Percentiles rank a stretch among this genome's conserved stretches.
These are phyloP conservation scores for Trachemys scripta DNA, from an alignment of 2,113 vertebrate species.

Conservation along the genomic window DNA sequence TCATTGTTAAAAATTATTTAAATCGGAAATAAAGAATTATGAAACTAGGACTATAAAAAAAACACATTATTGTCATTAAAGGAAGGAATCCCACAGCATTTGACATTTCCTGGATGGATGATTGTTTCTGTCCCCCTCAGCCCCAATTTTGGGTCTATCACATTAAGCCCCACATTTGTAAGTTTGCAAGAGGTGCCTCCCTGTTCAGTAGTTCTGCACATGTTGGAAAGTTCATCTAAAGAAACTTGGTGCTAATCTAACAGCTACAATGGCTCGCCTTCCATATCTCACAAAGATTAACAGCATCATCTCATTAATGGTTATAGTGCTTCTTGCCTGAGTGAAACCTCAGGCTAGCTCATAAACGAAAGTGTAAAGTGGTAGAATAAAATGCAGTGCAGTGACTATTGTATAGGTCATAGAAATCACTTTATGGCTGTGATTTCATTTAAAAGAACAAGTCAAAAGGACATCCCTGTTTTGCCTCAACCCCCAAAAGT, in stretches of 20 bases:
- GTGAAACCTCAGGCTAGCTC: background rate
- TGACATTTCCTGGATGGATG: background rate
- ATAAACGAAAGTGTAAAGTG: background rate
- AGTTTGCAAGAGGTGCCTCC: background rate
- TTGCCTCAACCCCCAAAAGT: background rate
- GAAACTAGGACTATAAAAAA: background rate
- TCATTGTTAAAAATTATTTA: background rate
- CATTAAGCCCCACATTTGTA: background rate
- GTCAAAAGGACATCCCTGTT: rapidly evolving
- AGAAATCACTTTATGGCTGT: background rate
- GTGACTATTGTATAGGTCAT: background rate
- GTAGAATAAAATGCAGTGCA: background rate
- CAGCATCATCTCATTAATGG: background rate
- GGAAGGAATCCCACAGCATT: background rate
- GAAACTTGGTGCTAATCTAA: background rate
- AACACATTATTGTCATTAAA: rapidly evolving
- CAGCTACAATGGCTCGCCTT: background rate
- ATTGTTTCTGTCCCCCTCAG: background rate
- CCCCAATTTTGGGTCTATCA: background rate
- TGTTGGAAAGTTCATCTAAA: background rate
- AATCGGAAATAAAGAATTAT: background rate
- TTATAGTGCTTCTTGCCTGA: background rate
- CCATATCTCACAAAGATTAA: background rate
- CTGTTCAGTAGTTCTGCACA: background rate
- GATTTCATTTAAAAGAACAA: background rate